A percentile compares a stretch with the other conserved stretches of the same genome.
phyloP scores from a whole-genome alignment of 2,797 vertebrate species.

The Coregonus ussuriensis region DNA sequence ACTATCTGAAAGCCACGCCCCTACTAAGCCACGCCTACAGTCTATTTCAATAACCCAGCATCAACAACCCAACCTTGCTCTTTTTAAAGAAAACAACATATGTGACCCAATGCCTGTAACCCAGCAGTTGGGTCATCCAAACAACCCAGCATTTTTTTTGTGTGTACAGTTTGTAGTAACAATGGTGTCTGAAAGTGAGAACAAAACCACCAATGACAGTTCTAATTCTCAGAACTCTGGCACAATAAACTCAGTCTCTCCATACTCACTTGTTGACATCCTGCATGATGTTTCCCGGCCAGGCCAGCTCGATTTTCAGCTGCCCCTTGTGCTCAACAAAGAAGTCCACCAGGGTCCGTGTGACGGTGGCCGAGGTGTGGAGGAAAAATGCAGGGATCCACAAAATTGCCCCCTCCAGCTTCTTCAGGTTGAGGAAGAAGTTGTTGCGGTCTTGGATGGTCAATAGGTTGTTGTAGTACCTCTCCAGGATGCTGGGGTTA shows the following conservation, averaged over 20 bases:
- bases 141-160: no score
- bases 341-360: conserved; percentile 95
- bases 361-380: conserved; percentile 94
- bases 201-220: not conserved
- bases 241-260: not conserved
- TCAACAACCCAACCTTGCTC: no score
- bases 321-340: conserved; percentile 96
- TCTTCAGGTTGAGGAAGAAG: conserved; percentile 95
- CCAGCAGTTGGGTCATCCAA: no score
- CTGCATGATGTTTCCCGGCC: conserved; percentile 99
- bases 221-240: not conserved
- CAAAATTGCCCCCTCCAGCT: conserved; percentile 93
- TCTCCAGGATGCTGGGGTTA: conserved; percentile 97
- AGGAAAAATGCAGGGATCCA: conserved; percentile 99
- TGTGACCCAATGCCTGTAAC: no score
- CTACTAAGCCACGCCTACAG: no score
- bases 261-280: conserved; percentile 92
- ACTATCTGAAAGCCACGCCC: no score
- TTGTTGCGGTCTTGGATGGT: conserved; percentile 99
- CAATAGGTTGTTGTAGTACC: conserved; percentile 97
- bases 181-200: not conserved
- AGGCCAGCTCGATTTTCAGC: conserved; percentile 92
- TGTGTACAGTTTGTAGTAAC: not conserved
- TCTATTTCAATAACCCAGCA: no score
- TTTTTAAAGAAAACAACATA: no score